Evolutionary conservation across 35 echinoderm and acorn worm species (phyloP), one percentile per base, ranked within the genome.

Genomic region (Heliocidaris erythrogramma): DNA sequence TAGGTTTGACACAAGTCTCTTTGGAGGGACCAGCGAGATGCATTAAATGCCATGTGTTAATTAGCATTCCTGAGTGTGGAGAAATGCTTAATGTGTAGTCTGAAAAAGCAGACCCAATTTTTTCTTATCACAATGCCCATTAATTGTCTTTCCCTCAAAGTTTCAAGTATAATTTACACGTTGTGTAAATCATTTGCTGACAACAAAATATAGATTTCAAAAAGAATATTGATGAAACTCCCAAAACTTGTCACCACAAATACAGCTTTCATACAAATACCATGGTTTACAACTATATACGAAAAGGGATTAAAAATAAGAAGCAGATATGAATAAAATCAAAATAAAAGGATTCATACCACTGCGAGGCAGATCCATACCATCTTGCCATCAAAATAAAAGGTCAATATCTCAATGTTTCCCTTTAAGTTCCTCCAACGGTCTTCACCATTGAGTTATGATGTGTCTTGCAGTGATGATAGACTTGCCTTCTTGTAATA

Each of bases 1-100:
- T 78, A 78, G 27, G 4, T 78, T 24, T n/a, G 65, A 78, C 65
- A 78, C 65, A 78, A 21, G 65, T 78, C 65, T 78, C 18, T 78
- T 27, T 78, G 27, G 21, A 78, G 65, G 14, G 17, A 78, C 5
- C 18, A 3, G 65, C 4, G 65, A 78, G 65, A 78, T 78, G 65
- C 65, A 27, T 78, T 78, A 78, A 78, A 78, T 78, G 65, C 65
- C 65, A 78, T 78, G 65, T 78, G 65, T 78, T 78, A 78, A 78
- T 78, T 78, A 78, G 65, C 65, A 78, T 78, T 78, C 65, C 65
- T 4, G 18, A 27, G 21, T 78, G 27, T 21, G 65, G 65, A 78
- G 65, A 21, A 78, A 78, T 78, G 65, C 65, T 78, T 78, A n/a
- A 78, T 78, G 65, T 78, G 65, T 78, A 78, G 65, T 78, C 65